phyloP scores from a whole-genome alignment of 2,888 invertebrate species.

The Idaea aversata region DNA sequence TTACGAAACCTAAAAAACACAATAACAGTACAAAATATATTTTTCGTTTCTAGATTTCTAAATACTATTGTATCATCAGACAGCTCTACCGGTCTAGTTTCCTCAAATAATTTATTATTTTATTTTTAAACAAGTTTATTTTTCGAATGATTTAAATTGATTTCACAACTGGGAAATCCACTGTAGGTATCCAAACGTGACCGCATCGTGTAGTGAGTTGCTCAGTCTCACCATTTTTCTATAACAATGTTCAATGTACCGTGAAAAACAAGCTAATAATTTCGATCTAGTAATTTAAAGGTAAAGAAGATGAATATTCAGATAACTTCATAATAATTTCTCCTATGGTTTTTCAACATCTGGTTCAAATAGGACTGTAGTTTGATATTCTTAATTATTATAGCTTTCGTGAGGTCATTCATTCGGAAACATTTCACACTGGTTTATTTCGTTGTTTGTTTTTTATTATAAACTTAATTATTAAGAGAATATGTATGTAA shows the following conservation, averaged over 20 bases:
- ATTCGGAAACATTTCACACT: not conserved
- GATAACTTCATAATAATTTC: not conserved
- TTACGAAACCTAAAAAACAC: no score
- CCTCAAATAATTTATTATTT: no score
- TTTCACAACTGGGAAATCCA: conserved; percentile 15
- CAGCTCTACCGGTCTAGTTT: not conserved
- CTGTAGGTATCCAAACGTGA: conserved; percentile 15
- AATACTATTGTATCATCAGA: no score
- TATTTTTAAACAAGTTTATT: no score
- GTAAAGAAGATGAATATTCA: not conserved
- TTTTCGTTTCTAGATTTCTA: no score
- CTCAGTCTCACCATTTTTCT: conserved; percentile 9
- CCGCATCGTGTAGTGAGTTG: conserved; percentile 11
- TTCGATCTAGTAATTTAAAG: not conserved
- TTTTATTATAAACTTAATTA: no score
- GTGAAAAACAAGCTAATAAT: conserved; percentile 15
- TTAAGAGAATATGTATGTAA: no score
- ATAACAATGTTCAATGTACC: conserved; percentile 20
- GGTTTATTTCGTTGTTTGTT: no score
- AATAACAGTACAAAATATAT: no score
- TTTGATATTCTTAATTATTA: not conserved
- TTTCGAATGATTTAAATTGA: not conserved
- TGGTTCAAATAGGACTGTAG: not conserved
- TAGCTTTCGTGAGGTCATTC: not conserved
- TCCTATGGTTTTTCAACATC: not conserved